Evolutionary conservation across 2,888 invertebrate genomes (phyloP), one percentile per base, ranked within the genome.

Genomic region (Hipparchia sbordonii): DNA sequence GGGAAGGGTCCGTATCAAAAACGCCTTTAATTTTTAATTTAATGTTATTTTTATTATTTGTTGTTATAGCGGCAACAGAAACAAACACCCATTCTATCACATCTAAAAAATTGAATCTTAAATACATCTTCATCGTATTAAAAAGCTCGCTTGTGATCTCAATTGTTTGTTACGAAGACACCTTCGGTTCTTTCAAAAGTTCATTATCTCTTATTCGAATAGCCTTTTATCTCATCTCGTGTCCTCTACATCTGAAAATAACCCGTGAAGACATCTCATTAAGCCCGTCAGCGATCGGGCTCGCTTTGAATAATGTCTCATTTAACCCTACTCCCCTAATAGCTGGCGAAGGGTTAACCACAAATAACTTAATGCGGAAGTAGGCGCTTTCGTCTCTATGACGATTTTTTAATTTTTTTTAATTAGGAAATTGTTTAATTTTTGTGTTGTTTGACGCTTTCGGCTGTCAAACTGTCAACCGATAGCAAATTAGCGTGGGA

Each of bases 401-500:
- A 84, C 80, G 73, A 85, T 83, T 91, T 92, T 92, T 91, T 92
- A 92, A 91, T 87, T 91, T 39, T 90, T 92, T 79, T 93, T 92
- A 93, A 93, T 93, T 93, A 93, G 91, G 92, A 92, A 93, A 92
- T 89, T 89, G 89, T 91, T 90, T 91, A 93, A 91, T 91, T 90
- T 91, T 88, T 88, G 87, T 87, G 83, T 86, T 86, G 83, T 85
- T 82, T 80, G 80, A 78, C 80, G 77, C 74, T 82, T 77, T 77
- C 77, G 80, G 81, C 82, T 85, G 87, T 85, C 86, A 84, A 82
- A 81, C 80, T 83, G 85, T 85, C 82, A 83, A 79, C 79, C 79
- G 78, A 82, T 83, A 83, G 85, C 85, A 86, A 87, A 92, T 91
- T 88, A 84, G 83, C 89, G 92, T 92, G 92, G 89, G 92, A 92